Base-by-base conservation (phyloP, 1,140 invertebrate genomes). In the Sinella curviseta region DNA sequence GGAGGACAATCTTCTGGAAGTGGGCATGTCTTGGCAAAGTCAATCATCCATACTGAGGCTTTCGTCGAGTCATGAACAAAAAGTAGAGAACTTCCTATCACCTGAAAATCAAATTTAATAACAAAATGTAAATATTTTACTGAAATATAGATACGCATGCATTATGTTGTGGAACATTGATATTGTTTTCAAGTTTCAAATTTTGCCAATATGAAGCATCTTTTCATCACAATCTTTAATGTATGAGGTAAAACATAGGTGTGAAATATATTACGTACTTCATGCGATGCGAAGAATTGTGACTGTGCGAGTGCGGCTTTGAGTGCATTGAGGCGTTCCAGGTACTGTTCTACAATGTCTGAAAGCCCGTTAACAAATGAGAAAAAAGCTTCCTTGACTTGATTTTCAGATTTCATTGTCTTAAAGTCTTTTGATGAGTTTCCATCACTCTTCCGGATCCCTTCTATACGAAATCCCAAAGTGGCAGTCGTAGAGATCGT, bases 1-100 rank as follows among this genome's bases (percentile, higher is more conserved):
- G 86, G 88, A 1, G 82, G 85, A 65, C 94, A 85, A 76, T 92
- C 89, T 0, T 91, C 89, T 1, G 95, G 95, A 67, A 99, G 88
- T 20, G 91, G 91, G 70, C 95, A 90, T 1, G 96, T 98, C 87
- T 99, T 99, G 12, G 97, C 97, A 88, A 99, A 99, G 88, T 99
- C 97, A 77, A 99, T 99, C 89, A 99, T 91, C 97, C 97, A 99
- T 17, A 98, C 91, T 79, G 93, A 94, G 3, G 96, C 95, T 84
- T 92, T 92, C 77, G 91, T 90, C 24, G 92, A 89, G 86, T 99
- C 97, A 87, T 98, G 97, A 8, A 99, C 95, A 87, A 99, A 98
- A 36, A 99, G 89, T 70, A 99, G 87, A 30, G 96, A 98, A 86
- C 95, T 97, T 55, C 97, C 97, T 81, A 99, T 97, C n/a, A 99